A percentile compares a stretch with the other conserved stretches of the same genome.
phyloP scores from a whole-genome alignment of 2,797 vertebrate species.

The Chrysocyon brachyurus region DNA sequence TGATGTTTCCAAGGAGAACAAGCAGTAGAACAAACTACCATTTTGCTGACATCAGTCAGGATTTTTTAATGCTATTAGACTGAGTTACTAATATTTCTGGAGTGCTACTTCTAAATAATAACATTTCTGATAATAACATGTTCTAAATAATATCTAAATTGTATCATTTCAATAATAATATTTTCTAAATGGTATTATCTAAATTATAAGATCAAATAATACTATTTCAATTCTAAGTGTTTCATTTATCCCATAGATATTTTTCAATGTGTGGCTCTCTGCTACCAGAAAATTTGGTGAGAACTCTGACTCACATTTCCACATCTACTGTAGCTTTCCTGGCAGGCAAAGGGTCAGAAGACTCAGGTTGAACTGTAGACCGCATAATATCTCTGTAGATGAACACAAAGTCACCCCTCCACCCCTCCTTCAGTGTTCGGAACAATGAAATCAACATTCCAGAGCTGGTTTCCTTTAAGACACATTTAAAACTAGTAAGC shows the following conservation, averaged over 20 bases:
- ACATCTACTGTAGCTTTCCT: neutral
- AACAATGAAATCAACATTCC: slow-evolving; percentile 56
- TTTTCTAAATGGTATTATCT: neutral
- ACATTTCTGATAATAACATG: neutral
- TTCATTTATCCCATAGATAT: neutral
- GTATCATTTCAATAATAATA: neutral
- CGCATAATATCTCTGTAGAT: neutral
- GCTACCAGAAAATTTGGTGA: neutral
- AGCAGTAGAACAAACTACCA: neutral
- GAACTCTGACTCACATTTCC: neutral
- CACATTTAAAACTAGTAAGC: slow-evolving; percentile 8
- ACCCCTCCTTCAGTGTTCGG: slow-evolving; percentile 3
- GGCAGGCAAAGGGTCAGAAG: fast-evolving
- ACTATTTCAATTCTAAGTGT: neutral
- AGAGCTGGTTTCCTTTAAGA: slow-evolving; percentile 63
- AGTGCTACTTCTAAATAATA: neutral
- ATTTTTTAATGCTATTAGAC: neutral
- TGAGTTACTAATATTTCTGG: neutral
- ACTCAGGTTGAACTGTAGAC: neutral
- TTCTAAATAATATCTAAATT: neutral
- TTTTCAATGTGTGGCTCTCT: neutral
- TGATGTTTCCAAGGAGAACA: neutral
- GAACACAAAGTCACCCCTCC: neutral
- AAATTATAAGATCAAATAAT: neutral
- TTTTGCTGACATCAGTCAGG: neutral